These are phyloP conservation scores for Nymphalis io DNA, from an alignment of 1,140 invertebrate genomes.

Conservation along the genomic window DNA sequence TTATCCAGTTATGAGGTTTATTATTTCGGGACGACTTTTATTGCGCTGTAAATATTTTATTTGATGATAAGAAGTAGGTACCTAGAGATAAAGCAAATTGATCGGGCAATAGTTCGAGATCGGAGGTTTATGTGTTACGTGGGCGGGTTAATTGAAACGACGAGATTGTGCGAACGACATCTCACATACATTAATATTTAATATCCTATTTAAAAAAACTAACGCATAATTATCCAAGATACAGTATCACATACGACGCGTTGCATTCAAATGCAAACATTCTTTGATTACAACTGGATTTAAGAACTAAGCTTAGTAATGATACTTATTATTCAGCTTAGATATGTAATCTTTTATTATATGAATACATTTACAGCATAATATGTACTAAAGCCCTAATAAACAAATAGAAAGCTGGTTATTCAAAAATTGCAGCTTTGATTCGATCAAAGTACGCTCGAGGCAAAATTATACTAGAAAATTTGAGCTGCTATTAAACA, in stretches of 20 bases:
- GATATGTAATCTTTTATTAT: neutral
- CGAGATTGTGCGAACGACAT: constrained; percentile 63
- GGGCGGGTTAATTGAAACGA: constrained; percentile 70
- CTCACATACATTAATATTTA: constrained; percentile 64
- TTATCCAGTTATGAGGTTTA: constrained; percentile 72
- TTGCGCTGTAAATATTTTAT: constrained; percentile 78
- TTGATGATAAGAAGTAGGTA: constrained; percentile 63
- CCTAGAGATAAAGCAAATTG: constrained; percentile 74
- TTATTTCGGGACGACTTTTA: constrained; percentile 73
- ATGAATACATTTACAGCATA: neutral
- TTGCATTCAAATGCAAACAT: constrained; percentile 26
- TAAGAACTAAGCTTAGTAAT: constrained; percentile 11
- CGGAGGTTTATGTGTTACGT: constrained; percentile 63
- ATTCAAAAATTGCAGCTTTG: no score
- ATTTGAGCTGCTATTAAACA: no score
- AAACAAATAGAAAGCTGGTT: no score
- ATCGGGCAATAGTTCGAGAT: constrained; percentile 56
- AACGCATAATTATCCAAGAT: constrained; percentile 61
- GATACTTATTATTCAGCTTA: neutral
- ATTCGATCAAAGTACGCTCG: neutral
- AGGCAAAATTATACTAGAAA: neutral
- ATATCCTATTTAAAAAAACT: constrained; percentile 44
- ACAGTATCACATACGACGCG: constrained; percentile 39
- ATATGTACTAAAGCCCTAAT: no score
- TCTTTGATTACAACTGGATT: constrained; percentile 19